Conservation (phyloP, 2,113 vertebrate genomes). For the human (Homo sapiens) region GRCh38 chr9:138039501-138040000, state of each 20-base stretch:
- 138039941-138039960: too few species aligned
- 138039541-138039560: neutral
- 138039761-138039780: neutral
- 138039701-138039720: neutral
- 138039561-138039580: neutral
- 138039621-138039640: neutral
- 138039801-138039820: neutral
- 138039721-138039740: neutral
- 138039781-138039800: neutral
- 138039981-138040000: too few species aligned
- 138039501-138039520: neutral
- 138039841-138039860: neutral
- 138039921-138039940: neutral
- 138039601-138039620: neutral
- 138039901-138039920: neutral
- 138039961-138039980: too few species aligned
- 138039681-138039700: neutral
- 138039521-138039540: neutral
- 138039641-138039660: neutral
- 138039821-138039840: neutral
- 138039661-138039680: neutral
- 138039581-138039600: neutral
- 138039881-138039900: neutral
- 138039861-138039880: neutral
- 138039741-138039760: too few species aligned